Conservation (phyloP, 1,140 invertebrate species). For the Archivesica marissinica region DNA sequence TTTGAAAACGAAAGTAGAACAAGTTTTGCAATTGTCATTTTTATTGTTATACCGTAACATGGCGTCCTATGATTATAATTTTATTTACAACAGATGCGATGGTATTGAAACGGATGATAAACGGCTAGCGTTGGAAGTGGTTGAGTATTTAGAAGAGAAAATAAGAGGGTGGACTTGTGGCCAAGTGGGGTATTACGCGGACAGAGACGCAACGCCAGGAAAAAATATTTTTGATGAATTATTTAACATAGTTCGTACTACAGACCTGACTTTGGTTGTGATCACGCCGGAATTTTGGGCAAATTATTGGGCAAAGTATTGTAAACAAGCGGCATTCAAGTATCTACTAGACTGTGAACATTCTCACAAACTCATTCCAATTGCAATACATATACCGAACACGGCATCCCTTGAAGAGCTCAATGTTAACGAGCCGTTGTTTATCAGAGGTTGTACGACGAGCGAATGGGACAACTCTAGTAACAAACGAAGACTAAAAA, state of each 20-base stretch:
- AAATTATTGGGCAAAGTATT: conserved; percentile 3
- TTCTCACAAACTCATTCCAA: not conserved
- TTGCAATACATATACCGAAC: not conserved
- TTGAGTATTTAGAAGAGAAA: not conserved
- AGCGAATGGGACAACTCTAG: not conserved
- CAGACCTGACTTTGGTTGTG: not conserved
- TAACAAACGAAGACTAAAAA: not conserved
- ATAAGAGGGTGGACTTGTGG: not conserved
- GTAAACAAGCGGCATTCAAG: not conserved
- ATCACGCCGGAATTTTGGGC: not conserved
- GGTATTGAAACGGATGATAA: not conserved
- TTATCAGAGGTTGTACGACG: not conserved
- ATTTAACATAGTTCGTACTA: not conserved
- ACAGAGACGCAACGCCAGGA: not conserved
- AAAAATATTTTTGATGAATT: not conserved
- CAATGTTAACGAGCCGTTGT: not conserved
- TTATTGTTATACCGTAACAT: not conserved
- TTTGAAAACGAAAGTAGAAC: too few relatives aligned
- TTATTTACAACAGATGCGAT: not conserved
- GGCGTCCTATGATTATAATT: not conserved
- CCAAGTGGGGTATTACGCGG: not conserved
- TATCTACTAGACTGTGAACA: not conserved
- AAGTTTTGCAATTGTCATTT: not conserved
- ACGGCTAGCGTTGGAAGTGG: not conserved
- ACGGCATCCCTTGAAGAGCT: not conserved